Evolutionary conservation across 2,888 invertebrate genomes (phyloP).

Genomic region (Folsomia candida): DNA sequence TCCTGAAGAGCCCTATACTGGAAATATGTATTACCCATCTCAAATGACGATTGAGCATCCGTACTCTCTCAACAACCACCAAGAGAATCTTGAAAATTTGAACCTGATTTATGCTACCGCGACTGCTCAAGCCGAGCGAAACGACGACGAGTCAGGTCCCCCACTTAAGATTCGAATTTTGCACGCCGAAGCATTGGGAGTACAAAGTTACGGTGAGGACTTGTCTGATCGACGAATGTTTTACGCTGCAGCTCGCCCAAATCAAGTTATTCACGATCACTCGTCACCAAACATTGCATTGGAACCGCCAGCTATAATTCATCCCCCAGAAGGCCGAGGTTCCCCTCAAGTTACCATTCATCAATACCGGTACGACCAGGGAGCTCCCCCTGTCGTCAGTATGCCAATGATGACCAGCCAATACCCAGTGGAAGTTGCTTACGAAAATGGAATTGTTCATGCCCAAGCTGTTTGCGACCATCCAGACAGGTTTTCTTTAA

Average conservation of each 20-base stretch:
- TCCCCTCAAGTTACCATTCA: background rate
- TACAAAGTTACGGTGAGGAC: constrained; percentile 13
- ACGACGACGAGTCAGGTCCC: constrained; percentile 31
- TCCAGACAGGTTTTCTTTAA: background rate
- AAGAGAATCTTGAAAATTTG: constrained; percentile 18
- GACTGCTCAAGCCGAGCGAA: constrained; percentile 36
- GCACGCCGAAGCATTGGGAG: constrained; percentile 45
- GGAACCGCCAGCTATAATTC: background rate
- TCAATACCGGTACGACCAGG: background rate
- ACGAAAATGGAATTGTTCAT: constrained; percentile 13
- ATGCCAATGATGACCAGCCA: background rate
- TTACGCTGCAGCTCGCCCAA: constrained; percentile 41
- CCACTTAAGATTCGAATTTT: constrained; percentile 40
- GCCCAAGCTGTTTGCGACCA: constrained; percentile 16
- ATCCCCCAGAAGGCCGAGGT: background rate
- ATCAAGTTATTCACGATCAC: constrained; percentile 36
- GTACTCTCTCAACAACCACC: background rate
- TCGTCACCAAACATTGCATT: background rate
- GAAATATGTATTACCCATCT: constrained; percentile 17
- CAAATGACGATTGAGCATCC: constrained; percentile 30
- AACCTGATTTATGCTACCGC: constrained; percentile 40
- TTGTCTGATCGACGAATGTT: constrained; percentile 35
- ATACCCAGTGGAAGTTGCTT: constrained; percentile 14
- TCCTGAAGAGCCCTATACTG: background rate
- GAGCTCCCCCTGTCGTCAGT: background rate